Evolutionary conservation across 2,888 invertebrate species (phyloP).

Genomic region (Pegoplata infirma): DNA sequence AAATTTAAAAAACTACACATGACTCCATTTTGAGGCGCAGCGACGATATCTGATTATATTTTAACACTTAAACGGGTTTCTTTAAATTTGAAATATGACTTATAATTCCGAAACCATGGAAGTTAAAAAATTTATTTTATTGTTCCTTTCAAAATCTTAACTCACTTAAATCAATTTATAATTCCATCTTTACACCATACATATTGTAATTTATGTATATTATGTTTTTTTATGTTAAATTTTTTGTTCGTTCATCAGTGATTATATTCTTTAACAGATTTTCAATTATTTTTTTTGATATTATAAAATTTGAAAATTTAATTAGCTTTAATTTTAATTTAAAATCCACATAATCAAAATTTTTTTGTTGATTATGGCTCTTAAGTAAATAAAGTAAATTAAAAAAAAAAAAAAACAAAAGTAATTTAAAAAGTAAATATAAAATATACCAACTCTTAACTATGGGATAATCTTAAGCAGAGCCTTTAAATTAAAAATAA

Average conservation of each 20-base stretch:
- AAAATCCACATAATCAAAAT: constrained; percentile 25
- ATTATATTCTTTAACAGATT: not conserved
- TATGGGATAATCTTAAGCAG: constrained; percentile 31
- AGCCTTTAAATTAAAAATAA: constrained; percentile 32
- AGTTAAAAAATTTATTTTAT: too few species aligned
- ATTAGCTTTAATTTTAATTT: constrained; percentile 34
- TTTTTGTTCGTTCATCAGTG: not conserved
- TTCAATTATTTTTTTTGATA: not conserved
- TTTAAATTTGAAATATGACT: too few species aligned
- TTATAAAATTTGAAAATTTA: constrained; percentile 9
- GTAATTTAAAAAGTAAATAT: not conserved
- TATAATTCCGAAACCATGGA: too few species aligned
- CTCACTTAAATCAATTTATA: too few species aligned
- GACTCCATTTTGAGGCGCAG: too few species aligned
- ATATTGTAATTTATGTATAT: constrained; percentile 28
- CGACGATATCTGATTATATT: too few species aligned
- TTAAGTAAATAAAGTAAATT: constrained; percentile 9
- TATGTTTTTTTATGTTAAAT: not conserved
- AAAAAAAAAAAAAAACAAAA: not conserved
- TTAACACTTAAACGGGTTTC: too few species aligned
- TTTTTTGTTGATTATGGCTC: constrained; percentile 25
- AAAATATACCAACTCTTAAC: constrained; percentile 36
- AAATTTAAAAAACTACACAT: too few species aligned
- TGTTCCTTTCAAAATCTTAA: too few species aligned
- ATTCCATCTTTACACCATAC: not conserved